Evolutionary conservation across 2,888 invertebrate genomes (phyloP).

Genomic region (Euspilapteryx auroguttella): DNA sequence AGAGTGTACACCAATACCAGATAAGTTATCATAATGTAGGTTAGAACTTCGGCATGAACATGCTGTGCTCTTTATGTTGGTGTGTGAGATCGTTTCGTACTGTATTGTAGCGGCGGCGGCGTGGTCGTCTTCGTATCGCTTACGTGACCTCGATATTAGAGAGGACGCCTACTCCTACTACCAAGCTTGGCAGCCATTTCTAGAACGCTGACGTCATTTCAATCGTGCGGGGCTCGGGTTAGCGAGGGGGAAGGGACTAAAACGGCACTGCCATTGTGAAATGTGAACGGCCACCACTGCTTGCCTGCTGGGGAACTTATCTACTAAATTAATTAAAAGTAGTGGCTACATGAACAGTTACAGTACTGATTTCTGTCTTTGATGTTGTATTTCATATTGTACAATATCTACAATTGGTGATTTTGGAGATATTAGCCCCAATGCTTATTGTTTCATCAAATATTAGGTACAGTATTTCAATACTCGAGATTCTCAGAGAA

Average conservation of each 20-base stretch:
- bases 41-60: no score
- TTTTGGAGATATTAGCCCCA: conserved; percentile 38
- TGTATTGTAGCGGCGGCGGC: no score
- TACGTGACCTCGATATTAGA: conserved; percentile 51
- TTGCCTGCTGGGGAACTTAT: conserved; percentile 36
- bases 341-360: conserved; percentile 54
- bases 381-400: conserved; percentile 44
- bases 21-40: no score
- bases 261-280: conserved; percentile 56
- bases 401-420: conserved; percentile 39
- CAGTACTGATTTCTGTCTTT: conserved; percentile 46
- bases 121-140: no score
- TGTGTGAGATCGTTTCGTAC: no score
- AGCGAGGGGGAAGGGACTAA: no score
- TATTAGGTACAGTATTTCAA: conserved; percentile 54
- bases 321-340: conserved; percentile 40
- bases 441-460: conserved; percentile 51
- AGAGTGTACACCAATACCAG: no score
- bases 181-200: conserved; percentile 40
- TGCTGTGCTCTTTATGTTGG: no score
- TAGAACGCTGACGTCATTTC: conserved; percentile 56
- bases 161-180: no score
- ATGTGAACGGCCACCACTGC: conserved; percentile 57
- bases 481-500: conserved; percentile 15
- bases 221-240: conserved; percentile 13